These are phyloP conservation scores for Hydrolagus affinis DNA, from an alignment of 2,113 vertebrate species.

Conservation along the genomic window DNA sequence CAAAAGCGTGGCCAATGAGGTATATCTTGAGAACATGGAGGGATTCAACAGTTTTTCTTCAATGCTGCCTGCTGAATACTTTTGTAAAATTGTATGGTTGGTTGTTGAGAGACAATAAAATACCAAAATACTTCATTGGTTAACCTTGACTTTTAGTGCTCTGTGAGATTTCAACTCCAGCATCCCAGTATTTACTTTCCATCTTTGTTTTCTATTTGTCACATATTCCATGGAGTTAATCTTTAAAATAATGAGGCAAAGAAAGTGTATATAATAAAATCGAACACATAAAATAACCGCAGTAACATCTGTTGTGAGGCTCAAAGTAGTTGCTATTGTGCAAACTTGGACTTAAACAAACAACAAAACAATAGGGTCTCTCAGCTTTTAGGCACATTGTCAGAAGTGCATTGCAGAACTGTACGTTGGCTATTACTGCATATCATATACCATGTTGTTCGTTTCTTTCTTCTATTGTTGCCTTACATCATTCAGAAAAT, in stretches of 20 bases:
- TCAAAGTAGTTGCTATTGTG: neutral
- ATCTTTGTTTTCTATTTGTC: neutral
- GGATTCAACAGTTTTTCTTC: too few species aligned
- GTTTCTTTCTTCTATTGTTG: slow-evolving; percentile 13
- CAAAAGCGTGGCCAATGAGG: too few species aligned
- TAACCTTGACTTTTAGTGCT: neutral
- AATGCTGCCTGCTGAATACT: neutral
- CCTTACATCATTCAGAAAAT: slow-evolving; percentile 30
- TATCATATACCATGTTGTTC: slow-evolving; percentile 16
- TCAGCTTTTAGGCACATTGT: too few species aligned
- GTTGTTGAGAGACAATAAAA: neutral
- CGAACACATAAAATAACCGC: neutral
- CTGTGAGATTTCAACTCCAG: neutral
- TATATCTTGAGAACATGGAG: too few species aligned
- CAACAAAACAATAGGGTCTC: too few species aligned
- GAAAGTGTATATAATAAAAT: neutral
- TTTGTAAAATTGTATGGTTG: neutral
- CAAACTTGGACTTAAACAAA: too few species aligned
- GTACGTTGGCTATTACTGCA: neutral
- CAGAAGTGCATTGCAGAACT: neutral
- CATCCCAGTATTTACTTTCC: neutral
- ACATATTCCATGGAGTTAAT: slow-evolving; percentile 12
- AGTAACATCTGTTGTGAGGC: neutral
- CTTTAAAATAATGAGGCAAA: neutral
- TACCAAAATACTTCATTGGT: neutral